Conservation (phyloP, 2,797 vertebrate genomes). For the Falco cherrug region DNA sequence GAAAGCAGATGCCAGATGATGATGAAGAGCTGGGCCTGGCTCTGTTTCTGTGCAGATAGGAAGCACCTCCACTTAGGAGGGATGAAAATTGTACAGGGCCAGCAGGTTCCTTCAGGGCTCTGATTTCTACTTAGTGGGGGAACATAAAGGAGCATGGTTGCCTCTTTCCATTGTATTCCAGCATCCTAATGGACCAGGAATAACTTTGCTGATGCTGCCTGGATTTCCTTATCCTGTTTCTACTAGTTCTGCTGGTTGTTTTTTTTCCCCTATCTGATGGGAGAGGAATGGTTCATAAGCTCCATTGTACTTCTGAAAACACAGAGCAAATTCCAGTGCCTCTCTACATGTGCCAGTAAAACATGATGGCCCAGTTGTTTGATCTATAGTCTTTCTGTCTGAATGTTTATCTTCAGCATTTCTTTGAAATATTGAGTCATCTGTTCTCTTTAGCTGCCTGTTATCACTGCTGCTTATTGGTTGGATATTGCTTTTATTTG, state of each 20-base stretch:
- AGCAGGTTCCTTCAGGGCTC: not conserved
- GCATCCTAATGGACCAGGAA: not conserved
- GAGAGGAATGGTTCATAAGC: not conserved
- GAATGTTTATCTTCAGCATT: not conserved
- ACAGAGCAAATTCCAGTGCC: not conserved
- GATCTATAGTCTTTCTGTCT: not conserved
- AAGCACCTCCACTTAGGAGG: accelerated
- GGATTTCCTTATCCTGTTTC: slow-evolving; percentile 14
- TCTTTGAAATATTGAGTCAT: not conserved
- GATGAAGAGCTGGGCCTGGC: not conserved
- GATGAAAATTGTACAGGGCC: not conserved
- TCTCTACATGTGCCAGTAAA: not conserved
- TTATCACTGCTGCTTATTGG: not conserved
- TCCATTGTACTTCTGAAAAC: not conserved
- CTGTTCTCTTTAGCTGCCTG: not conserved
- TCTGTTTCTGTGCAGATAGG: not conserved
- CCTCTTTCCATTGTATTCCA: not conserved
- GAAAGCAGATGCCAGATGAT: not conserved
- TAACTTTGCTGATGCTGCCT: not conserved
- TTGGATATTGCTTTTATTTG: not conserved
- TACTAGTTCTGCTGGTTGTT: not conserved
- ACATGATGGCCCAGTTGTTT: not conserved
- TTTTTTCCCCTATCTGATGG: not conserved
- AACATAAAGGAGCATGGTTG: not conserved
- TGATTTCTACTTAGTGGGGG: not conserved